These are phyloP conservation scores for Aphyosemion australe DNA, from an alignment of 2,113 vertebrate genomes.

Conservation along the genomic window DNA sequence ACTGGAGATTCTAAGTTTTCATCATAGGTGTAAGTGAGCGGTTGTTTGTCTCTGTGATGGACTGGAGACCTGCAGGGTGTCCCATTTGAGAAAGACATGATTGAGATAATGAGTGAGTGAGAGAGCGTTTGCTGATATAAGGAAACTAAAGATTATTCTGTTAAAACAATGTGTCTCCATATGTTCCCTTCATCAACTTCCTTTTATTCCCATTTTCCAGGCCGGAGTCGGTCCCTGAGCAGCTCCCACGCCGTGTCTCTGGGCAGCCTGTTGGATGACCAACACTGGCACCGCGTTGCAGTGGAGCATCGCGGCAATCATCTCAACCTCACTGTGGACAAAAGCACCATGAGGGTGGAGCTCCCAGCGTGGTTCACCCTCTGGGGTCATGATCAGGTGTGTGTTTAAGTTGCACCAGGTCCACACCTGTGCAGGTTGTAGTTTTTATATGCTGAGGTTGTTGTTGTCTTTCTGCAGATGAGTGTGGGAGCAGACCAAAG, in stretches of 20 bases:
- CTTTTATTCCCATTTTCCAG: conserved; percentile 54
- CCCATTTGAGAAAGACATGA: no score
- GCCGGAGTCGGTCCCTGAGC: conserved; percentile 70
- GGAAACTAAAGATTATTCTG: no score
- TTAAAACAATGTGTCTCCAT: no score
- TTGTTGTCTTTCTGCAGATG: conserved; percentile 78
- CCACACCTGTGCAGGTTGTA: background rate
- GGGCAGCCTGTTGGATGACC: conserved; percentile 92
- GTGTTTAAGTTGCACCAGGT: background rate
- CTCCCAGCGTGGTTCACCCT: conserved; percentile 80
- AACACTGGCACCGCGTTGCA: conserved; percentile 90
- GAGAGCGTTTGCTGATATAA: no score
- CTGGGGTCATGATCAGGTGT: conserved; percentile 88
- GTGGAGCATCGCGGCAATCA: conserved; percentile 83
- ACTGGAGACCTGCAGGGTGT: no score
- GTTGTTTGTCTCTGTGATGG: no score
- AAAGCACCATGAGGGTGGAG: conserved; percentile 81
- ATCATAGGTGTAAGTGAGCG: no score
- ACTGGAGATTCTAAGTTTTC: no score
- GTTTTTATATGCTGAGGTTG: background rate
- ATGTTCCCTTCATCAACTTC: no score
- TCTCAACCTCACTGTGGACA: conserved; percentile 93
- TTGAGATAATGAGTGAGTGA: no score
- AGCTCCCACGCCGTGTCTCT: conserved; percentile 74
- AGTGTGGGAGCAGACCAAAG: conserved; percentile 86